Evolutionary conservation across 1,140 invertebrate species (phyloP), one percentile per base, ranked within the genome.

Genomic region (Proctacanthus coquilletti): DNA sequence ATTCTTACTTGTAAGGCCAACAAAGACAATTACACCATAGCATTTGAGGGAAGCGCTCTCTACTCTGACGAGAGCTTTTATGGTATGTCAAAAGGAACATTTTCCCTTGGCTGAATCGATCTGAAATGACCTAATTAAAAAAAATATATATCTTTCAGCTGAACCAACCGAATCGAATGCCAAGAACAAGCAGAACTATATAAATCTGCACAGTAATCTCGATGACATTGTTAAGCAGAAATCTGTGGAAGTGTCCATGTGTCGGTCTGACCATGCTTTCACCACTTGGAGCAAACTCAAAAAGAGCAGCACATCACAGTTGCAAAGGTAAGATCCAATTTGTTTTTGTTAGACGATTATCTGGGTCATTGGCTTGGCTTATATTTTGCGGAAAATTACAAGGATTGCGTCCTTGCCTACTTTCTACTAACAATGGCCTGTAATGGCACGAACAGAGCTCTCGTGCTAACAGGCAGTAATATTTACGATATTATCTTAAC

Each of bases 11-110:
- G 83, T 56, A 80, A 83, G 55, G 80, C 83, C 10, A 89, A 93
- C 52, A 89, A 89, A 65, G 80, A 89, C 54, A 92, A 91, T 63
- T 93, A 93, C 56, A 93, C 86, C 36, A 89, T 93, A 50, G 86
- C 86, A 34, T 92, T 92, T 51, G 85, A 92, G 65, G 85, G 83
- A 46, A 87, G 84, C 49, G 77, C 82, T 23, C 79, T 81, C 67
- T 85, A 82, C 54, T 84, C 82, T 8, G 83, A 85, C 61, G 80
- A 83, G 50, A 86, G 81, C 44, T 77, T 80, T 52, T 80, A 76
- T 55, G 76, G 72, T 75, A 58, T 62, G 52, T 50, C 32, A 25
- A 19, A 14, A 1, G 18, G n/a, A n/a, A n/a, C n/a, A n/a, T n/a
- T n/a, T n/a, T n/a, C n/a, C n/a, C n/a, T n/a, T n/a, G n/a, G n/a